A percentile compares a stretch with the other conserved stretches of the same genome.
phyloP scores from a whole-genome alignment of 2,797 vertebrate genomes.

The Mormyrus proboscirostris region DNA sequence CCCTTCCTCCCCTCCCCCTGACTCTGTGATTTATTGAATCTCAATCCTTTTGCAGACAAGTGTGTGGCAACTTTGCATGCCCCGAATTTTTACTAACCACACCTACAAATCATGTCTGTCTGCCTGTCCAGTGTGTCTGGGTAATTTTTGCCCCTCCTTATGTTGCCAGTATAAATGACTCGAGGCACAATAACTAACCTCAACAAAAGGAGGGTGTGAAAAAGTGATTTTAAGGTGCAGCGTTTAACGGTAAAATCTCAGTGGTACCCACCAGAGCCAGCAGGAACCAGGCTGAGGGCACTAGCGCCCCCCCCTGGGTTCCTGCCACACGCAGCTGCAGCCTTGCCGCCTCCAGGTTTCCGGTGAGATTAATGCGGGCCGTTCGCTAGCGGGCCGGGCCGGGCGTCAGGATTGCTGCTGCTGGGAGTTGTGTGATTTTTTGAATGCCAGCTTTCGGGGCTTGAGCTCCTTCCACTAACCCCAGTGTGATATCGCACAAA shows the following conservation, averaged over 20 bases:
- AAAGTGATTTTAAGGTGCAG: background rate
- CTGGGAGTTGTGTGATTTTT: background rate
- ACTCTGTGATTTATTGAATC: slow-evolving; percentile 16
- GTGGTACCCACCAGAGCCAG: background rate
- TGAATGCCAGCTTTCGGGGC: background rate
- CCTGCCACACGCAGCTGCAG: background rate
- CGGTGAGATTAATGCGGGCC: background rate
- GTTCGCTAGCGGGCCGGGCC: background rate
- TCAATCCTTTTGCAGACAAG: slow-evolving; percentile 30
- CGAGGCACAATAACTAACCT: background rate
- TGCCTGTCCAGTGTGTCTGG: slow-evolving; percentile 33
- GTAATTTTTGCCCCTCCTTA: background rate
- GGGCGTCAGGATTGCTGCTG: background rate
- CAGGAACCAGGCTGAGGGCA: background rate
- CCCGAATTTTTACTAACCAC: slow-evolving; percentile 50
- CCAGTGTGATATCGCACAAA: background rate
- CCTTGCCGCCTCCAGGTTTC: background rate
- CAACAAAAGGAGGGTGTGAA: background rate
- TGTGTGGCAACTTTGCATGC: slow-evolving; percentile 57
- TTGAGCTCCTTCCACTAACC: background rate
- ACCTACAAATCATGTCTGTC: slow-evolving; percentile 35
- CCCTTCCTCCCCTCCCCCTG: background rate
- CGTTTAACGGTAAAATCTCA: background rate
- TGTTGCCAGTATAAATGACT: background rate
- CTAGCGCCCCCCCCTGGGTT: background rate